A percentile compares a stretch with the other conserved stretches of the same genome.
Evolutionary conservation across 2,888 invertebrate species (phyloP).

Genomic region (Chaetogeoica ovagalla): DNA sequence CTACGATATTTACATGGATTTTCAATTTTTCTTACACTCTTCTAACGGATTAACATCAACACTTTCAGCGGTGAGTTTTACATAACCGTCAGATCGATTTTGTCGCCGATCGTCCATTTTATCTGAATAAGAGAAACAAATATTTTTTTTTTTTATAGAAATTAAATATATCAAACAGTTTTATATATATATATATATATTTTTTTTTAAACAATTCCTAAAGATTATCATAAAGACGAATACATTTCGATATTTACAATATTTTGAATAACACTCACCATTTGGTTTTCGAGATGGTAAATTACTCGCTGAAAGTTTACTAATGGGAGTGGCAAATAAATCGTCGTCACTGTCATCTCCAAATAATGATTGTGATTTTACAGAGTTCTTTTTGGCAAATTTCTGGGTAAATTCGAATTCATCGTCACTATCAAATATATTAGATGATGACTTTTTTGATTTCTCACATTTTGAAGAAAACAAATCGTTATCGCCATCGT

Average conservation of each 20-base stretch:
- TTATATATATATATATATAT: too few relatives aligned
- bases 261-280: slow-evolving; percentile 15
- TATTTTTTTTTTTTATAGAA: not conserved
- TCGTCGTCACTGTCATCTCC: slow-evolving; percentile 47
- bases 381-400: slow-evolving; percentile 13
- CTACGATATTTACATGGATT: not conserved
- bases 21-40: slow-evolving; percentile 18
- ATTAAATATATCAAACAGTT: not conserved
- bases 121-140: slow-evolving; percentile 7
- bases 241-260: not conserved
- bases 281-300: slow-evolving; percentile 15
- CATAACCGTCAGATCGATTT: slow-evolving; percentile 26
- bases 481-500: slow-evolving; percentile 48
- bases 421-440: slow-evolving; percentile 48
- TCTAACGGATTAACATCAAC: slow-evolving; percentile 48
- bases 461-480: slow-evolving; percentile 39
- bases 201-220: too few relatives aligned
- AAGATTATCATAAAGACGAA: too few relatives aligned
- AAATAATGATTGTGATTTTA: slow-evolving; percentile 34
- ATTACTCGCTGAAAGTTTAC: slow-evolving; percentile 16
- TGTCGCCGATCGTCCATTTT: slow-evolving; percentile 8
- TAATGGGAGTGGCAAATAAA: slow-evolving; percentile 23
- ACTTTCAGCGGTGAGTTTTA: slow-evolving; percentile 46
- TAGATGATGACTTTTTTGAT: slow-evolving; percentile 1
- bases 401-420: slow-evolving; percentile 36